These are phyloP conservation scores for Apodemia mormo DNA, from an alignment of 2,888 invertebrate genomes.

Conservation along the genomic window DNA sequence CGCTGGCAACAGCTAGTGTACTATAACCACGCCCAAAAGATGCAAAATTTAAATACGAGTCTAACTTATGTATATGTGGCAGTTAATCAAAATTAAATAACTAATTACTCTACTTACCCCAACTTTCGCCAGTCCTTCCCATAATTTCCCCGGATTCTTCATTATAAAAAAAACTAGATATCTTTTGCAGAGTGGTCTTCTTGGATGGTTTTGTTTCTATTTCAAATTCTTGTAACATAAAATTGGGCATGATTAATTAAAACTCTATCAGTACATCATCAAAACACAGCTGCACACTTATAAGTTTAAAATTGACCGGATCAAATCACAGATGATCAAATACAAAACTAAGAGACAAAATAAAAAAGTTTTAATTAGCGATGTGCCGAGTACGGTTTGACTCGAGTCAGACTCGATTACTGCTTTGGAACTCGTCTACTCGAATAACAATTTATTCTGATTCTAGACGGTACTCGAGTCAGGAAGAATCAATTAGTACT, in stretches of 20 bases:
- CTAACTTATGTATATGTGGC: neutral
- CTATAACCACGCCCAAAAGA: slow-evolving; percentile 22
- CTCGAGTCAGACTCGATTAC: too few species aligned
- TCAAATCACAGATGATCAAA: too few species aligned
- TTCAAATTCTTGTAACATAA: slow-evolving; percentile 64
- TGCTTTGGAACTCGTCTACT: too few species aligned
- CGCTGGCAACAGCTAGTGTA: too few species aligned
- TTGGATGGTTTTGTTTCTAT: slow-evolving; percentile 57
- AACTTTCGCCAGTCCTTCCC: slow-evolving; percentile 74
- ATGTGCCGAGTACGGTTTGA: too few species aligned
- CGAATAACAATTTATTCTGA: too few species aligned
- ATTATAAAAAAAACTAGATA: slow-evolving; percentile 61
- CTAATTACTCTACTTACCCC: slow-evolving; percentile 66
- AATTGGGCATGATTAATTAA: slow-evolving; percentile 42
- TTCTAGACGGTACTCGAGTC: too few species aligned
- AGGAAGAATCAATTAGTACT: too few species aligned
- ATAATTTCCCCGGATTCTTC: slow-evolving; percentile 66
- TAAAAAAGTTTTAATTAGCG: too few species aligned
- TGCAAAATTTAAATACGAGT: neutral
- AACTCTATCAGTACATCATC: slow-evolving; percentile 29
- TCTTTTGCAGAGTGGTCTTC: slow-evolving; percentile 45
- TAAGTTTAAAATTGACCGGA: neutral
- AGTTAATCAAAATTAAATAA: neutral
- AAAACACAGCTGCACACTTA: slow-evolving; percentile 11
- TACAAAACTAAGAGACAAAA: too few species aligned